Base-by-base conservation (phyloP, 2,797 vertebrate species). In the Fistularia commersonii region DNA sequence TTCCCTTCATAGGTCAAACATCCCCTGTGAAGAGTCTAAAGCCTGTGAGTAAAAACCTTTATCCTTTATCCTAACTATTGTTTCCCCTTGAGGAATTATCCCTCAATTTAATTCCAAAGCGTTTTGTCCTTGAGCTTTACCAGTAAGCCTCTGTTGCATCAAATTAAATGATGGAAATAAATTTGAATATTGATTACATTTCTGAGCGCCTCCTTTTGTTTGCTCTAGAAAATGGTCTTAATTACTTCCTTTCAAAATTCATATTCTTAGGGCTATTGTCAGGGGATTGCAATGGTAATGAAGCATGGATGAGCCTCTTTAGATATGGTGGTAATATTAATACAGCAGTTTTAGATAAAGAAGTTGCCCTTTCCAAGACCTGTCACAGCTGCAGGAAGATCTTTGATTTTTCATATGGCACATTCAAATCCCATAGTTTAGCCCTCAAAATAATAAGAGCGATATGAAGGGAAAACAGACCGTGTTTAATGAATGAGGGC, bases 21-120 rank as follows among this genome's bases (percentile, higher is more conserved):
- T 97, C 97, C 69, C 97, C 97, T 58, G 90, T 93, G 73, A 99
- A 99, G 93, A 90, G 81, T 82, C 80, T 92, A 31, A 92, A 91
- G 82, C 90, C 89, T 59, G 91, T 92, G 83, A 92, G 91, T 91
- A 80, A 58, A 76, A 72, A 38, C 38, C 39, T 7, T 62, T 65
- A 61, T 34, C 58, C 47, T 36, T 14, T 72, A 66, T 54, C 48
- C 39, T 48, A 38, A 5, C 49, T 35, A 54, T 67, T 54, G 41
- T 54, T 54, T 54, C 41, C 54, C 72, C 14, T 1, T 1, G 3
- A 61, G 60, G 66, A 60, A 56, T 72, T 50, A 61, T 67, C 64
- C 66, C 34, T 61, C 57, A 57, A 64, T 77, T 78, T 76, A 49
- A 74, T 81, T 81, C 63, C 63, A 71, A 72, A 79, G 66, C 61